These are phyloP conservation scores for Acrossocheilus wenchowensis DNA, from an alignment of 2,797 vertebrate genomes.

Conservation along the genomic window DNA sequence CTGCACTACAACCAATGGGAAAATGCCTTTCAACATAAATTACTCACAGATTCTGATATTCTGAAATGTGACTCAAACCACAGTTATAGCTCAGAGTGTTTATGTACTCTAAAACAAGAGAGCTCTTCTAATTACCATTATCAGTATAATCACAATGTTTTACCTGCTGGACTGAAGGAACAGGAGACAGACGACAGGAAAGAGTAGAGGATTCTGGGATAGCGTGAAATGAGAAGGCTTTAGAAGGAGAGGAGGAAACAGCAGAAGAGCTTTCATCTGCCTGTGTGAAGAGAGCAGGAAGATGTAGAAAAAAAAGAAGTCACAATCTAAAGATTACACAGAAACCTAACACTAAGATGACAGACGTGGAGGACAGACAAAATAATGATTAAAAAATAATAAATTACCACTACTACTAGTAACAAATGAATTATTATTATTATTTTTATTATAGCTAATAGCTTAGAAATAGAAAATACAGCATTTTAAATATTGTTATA, in stretches of 20 bases:
- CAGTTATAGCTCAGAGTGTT: too few species aligned
- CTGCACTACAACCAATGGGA: constrained; percentile 56
- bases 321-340: neutral
- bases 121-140: neutral
- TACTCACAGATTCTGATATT: neutral
- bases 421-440: neutral
- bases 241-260: constrained; percentile 63
- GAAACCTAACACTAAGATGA: neutral
- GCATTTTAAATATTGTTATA: neutral
- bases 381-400: constrained; percentile 10
- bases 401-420: neutral
- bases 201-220: constrained; percentile 71
- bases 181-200: constrained; percentile 71
- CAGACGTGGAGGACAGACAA: neutral
- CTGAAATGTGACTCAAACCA: neutral
- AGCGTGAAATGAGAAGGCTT: constrained; percentile 72
- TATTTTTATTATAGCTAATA: neutral
- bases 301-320: neutral
- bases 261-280: constrained; percentile 11
- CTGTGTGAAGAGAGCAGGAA: constrained; percentile 31
- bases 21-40: constrained; percentile 9
- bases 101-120: neutral
- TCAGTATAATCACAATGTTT: constrained; percentile 11
- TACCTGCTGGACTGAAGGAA: constrained; percentile 80
- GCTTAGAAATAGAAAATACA: neutral